Evolutionary conservation across 2,797 vertebrate species (phyloP).

Genomic region (Esox masquinongy): DNA sequence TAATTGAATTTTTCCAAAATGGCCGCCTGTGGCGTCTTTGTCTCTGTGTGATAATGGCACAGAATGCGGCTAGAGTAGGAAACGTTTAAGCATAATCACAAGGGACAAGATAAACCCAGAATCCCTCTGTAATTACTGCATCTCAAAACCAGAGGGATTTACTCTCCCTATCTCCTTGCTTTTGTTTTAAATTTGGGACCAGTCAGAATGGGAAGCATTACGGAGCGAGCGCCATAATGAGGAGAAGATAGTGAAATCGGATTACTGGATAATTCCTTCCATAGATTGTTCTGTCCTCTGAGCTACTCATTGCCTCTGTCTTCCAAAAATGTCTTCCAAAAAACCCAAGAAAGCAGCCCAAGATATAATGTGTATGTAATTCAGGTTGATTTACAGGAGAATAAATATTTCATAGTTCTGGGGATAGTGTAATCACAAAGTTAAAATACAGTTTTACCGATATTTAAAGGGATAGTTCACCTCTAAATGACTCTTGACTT

Average conservation of each 20-base stretch:
- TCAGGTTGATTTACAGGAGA: not conserved
- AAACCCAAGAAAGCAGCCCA: not conserved
- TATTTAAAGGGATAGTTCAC: not conserved
- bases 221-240: not conserved
- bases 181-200: not conserved
- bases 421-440: not conserved
- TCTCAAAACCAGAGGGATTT: constrained; percentile 54
- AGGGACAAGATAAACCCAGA: constrained; percentile 53
- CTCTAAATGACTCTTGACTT: not conserved
- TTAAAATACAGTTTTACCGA: not conserved
- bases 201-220: not conserved
- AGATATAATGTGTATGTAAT: not conserved
- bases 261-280: not conserved
- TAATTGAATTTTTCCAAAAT: not conserved
- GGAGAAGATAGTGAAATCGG: not conserved
- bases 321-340: not conserved
- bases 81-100: constrained; percentile 57
- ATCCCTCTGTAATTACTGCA: constrained; percentile 55
- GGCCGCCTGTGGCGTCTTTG: not conserved
- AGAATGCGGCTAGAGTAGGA: constrained; percentile 53
- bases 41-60: constrained; percentile 40
- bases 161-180: constrained; percentile 38
- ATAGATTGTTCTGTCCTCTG: not conserved
- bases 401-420: not conserved
- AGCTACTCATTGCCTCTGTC: not conserved